A percentile compares a stretch with the other conserved stretches of the same genome.
Conservation (phyloP, 2,888 invertebrate species). For the Iphiclides podalirius region DNA sequence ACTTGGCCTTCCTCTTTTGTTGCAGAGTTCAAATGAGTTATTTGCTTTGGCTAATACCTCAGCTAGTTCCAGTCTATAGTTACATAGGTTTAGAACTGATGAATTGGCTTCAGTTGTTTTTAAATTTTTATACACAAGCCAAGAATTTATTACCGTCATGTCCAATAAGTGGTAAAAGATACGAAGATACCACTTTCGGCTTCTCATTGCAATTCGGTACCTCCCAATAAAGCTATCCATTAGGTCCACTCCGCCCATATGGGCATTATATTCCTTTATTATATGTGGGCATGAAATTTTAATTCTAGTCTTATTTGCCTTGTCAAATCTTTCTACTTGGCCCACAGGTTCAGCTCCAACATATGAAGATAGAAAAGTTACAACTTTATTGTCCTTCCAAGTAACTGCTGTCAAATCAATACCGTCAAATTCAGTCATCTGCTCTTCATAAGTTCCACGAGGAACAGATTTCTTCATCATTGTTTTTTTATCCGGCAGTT, state of each 20-base stretch:
- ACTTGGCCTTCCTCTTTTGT: constrained; percentile 39
- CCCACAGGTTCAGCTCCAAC: constrained; percentile 37
- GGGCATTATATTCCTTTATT: constrained; percentile 34
- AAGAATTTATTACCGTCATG: constrained; percentile 42
- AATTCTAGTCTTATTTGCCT: constrained; percentile 22
- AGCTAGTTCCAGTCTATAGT: constrained; percentile 42
- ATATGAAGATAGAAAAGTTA: constrained; percentile 40
- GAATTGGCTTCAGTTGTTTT: constrained; percentile 16
- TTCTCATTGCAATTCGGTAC: constrained; percentile 33
- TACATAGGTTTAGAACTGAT: constrained; percentile 27
- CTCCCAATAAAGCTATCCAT: constrained; percentile 37
- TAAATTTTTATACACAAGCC: constrained; percentile 29
- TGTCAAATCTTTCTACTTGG: constrained; percentile 35
- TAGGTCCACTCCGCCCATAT: constrained; percentile 42
- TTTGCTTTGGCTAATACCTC: constrained; percentile 34
- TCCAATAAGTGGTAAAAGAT: constrained; percentile 45
- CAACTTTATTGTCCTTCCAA: constrained; percentile 43
- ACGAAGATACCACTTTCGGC: constrained; percentile 38
- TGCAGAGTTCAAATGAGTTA: constrained; percentile 35
- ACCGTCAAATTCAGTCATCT: constrained; percentile 36
- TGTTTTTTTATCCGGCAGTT: constrained; percentile 38
- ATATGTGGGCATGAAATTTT: constrained; percentile 31
- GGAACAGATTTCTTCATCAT: constrained; percentile 38
- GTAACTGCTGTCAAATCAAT: constrained; percentile 36
- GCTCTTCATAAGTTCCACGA: constrained; percentile 37